Evolutionary conservation across 2,113 vertebrate genomes (phyloP).

Genomic region (Hippopotamus amphibius): DNA sequence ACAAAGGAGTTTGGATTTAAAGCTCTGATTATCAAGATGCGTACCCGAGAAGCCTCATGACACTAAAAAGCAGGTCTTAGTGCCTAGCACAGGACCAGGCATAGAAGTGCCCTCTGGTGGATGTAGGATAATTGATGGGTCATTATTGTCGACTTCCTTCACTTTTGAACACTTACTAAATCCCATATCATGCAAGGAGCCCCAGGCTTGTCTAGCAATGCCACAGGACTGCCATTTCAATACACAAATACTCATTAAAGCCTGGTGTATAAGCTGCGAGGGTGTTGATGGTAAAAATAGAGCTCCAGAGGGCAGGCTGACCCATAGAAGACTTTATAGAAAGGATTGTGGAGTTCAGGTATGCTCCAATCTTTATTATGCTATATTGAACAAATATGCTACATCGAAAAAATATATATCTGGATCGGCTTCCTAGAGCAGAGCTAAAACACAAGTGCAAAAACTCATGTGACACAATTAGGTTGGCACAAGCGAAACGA

Average conservation of each 20-base stretch:
- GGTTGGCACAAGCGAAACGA: not conserved
- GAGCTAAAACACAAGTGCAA: constrained; percentile 47
- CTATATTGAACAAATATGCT: not conserved
- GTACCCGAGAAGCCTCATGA: not conserved
- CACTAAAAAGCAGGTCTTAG: not conserved
- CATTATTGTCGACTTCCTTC: not conserved
- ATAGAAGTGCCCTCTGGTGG: not conserved
- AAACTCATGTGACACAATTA: constrained; percentile 31
- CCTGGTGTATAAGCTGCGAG: not conserved
- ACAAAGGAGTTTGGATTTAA: constrained; percentile 30
- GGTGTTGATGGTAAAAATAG: constrained; percentile 23
- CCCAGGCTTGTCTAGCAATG: not conserved
- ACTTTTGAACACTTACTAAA: constrained; percentile 21
- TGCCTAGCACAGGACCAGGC: not conserved
- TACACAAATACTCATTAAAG: not conserved
- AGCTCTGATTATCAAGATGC: constrained; percentile 2
- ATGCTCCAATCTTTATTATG: not conserved
- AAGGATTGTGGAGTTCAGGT: not conserved
- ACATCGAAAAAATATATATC: not conserved
- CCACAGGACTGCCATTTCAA: not conserved
- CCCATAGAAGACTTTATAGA: not conserved
- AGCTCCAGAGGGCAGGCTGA: not conserved
- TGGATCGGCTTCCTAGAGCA: constrained; percentile 1
- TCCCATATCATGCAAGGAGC: not conserved
- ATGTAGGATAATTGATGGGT: not conserved